Base-by-base conservation (phyloP, 2,113 vertebrate genomes). In the Microcebus jonahi region DNA sequence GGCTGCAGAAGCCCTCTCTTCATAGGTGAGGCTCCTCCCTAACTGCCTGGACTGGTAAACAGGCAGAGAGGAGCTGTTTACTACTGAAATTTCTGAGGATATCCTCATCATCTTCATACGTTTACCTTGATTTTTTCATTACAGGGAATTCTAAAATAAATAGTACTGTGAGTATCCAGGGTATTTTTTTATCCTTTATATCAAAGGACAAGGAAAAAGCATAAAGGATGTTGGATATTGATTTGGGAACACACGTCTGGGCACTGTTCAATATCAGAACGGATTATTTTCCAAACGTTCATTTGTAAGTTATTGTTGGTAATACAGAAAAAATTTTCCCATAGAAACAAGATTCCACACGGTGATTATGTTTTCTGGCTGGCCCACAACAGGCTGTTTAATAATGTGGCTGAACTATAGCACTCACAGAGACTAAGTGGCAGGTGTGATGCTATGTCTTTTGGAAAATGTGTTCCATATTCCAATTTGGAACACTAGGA, bases 401-500 rank as follows among this genome's bases (percentile, higher is more conserved):
- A 81, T 90, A 80, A 50, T 77, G 88, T 67, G 34, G 84, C 71
- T 95, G 63, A 91, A 92, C 71, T 89, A 8, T 57, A 82, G 70
- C 94, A 91, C 36, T 91, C 90, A 73, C 11, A 70, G 90, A 95
- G 79, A 93, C 87, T 79, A 59, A 70, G 73, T 68, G 91, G 68
- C 55, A 83, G 92, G 87, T 91, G 83, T 17, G 18, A 57, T 31
- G 18, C 86, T 71, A 9, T 63, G 42, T 95, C 42, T 86, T 75
- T 57, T 53, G 55, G 87, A 97, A 95, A 95, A 96, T 87, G 68
- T 82, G 71, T 89, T 93, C 67, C 2, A 63, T 73, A 61, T 95
- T 97, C 77, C 86, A 55, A n/a, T 97, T 88, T 86, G 87, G 89
- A 94, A 93, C 4, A 91, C 50, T 55, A 36, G 42, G 34, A 80